phyloP scores from a whole-genome alignment of 1,140 invertebrate genomes.

The Streblospio benedicti region DNA sequence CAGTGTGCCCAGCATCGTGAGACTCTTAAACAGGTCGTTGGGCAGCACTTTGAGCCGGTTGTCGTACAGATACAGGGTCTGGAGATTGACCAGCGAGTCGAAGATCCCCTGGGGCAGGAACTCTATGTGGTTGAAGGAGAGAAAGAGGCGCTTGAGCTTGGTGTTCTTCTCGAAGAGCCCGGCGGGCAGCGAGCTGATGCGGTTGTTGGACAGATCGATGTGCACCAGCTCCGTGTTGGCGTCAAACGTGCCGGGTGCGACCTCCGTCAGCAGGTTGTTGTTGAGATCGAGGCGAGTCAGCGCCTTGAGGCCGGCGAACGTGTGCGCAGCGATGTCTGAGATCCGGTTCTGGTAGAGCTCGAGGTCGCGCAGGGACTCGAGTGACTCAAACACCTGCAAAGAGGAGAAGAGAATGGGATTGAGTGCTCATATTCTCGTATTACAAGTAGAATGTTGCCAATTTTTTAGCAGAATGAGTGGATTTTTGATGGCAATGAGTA shows the following conservation, averaged over 20 bases:
- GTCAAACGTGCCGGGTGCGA: constrained; percentile 28
- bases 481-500: too few relatives aligned
- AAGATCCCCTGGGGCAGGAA: not conserved
- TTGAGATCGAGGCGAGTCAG: not conserved
- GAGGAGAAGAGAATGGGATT: too few relatives aligned
- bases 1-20: constrained; percentile 57
- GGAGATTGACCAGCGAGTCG: not conserved
- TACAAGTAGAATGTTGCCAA: too few relatives aligned
- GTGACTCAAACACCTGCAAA: too few relatives aligned
- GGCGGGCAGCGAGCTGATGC: constrained; percentile 63
- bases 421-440: too few relatives aligned
- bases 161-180: constrained; percentile 55
- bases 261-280: not conserved
- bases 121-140: not conserved
- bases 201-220: constrained; percentile 67
- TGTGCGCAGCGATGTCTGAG: constrained; percentile 60
- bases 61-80: not conserved
- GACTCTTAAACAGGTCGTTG: not conserved
- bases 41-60: constrained; percentile 1
- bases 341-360: constrained; percentile 76
- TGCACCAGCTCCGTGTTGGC: constrained; percentile 64
- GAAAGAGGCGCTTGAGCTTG: not conserved
- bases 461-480: too few relatives aligned
- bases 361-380: constrained; percentile 65
- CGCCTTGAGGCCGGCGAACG: constrained; percentile 51